Evolutionary conservation across 2,888 invertebrate genomes (phyloP).

Genomic region (Nyleta sp.): DNA sequence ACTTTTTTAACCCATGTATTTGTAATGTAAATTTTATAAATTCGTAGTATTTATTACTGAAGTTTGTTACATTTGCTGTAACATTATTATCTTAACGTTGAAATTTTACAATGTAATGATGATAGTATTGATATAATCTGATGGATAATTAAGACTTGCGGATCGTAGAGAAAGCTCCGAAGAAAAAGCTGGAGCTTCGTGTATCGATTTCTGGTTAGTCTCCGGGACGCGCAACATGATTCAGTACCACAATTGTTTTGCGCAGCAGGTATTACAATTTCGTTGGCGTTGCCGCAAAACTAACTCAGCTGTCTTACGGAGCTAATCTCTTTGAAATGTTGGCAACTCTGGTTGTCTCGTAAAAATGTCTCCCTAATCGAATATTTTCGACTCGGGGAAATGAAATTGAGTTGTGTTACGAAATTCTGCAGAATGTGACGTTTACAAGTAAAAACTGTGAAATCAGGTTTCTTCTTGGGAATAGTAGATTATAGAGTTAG

Average conservation of each 20-base stretch:
- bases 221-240: constrained; percentile 33
- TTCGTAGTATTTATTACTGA: no score
- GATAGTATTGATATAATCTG: no score
- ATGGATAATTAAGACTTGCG: not conserved
- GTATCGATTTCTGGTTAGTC: constrained; percentile 43
- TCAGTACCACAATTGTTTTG: constrained; percentile 41
- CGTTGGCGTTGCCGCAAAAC: constrained; percentile 15
- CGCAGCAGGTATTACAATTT: constrained; percentile 37
- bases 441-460: not conserved
- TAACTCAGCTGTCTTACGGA: not conserved
- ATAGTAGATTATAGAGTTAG: no score
- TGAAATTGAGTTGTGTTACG: not conserved
- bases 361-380: not conserved
- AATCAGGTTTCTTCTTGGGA: no score
- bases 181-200: constrained; percentile 30
- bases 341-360: not conserved
- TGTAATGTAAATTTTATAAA: no score
- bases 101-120: no score
- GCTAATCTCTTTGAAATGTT: not conserved
- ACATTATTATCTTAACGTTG: no score
- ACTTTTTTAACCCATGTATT: no score
- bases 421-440: not conserved
- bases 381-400: not conserved
- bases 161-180: constrained; percentile 10
- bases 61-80: no score